A percentile compares a stretch with the other conserved stretches of the same genome.
These are phyloP conservation scores for Lepus timidus DNA, from an alignment of 2,113 vertebrate genomes.

Conservation along the genomic window DNA sequence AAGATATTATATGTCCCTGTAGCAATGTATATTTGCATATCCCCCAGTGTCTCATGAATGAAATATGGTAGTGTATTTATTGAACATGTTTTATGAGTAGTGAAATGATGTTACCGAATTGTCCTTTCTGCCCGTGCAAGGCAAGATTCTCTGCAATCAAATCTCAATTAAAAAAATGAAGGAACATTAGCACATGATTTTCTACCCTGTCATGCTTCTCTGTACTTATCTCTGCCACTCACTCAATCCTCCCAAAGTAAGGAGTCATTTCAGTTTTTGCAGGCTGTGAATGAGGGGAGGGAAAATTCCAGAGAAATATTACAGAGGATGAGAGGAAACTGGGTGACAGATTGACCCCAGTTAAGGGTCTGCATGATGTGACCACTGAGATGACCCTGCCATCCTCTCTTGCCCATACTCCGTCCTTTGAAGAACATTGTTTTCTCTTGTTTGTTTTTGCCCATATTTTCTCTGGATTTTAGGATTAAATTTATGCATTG, in stretches of 20 bases:
- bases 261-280: neutral
- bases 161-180: neutral
- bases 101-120: neutral
- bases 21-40: conserved; percentile 64
- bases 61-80: neutral
- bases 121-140: neutral
- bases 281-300: neutral
- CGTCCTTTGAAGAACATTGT: neutral
- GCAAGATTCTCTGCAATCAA: neutral
- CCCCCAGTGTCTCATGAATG: neutral
- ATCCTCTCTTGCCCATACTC: neutral
- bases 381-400: neutral
- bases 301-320: neutral
- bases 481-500: neutral
- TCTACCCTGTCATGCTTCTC: neutral
- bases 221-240: neutral
- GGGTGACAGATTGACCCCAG: neutral
- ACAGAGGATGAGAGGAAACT: neutral
- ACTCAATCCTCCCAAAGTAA: neutral
- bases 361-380: neutral
- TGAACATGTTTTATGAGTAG: conserved; percentile 14
- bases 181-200: neutral
- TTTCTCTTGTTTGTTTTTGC: neutral
- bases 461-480: neutral
- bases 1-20: conserved; percentile 57